Percentiles rank a stretch among this genome's conserved stretches.
Conservation (phyloP, 2,888 invertebrate species). For the Metacarcinus magister region DNA sequence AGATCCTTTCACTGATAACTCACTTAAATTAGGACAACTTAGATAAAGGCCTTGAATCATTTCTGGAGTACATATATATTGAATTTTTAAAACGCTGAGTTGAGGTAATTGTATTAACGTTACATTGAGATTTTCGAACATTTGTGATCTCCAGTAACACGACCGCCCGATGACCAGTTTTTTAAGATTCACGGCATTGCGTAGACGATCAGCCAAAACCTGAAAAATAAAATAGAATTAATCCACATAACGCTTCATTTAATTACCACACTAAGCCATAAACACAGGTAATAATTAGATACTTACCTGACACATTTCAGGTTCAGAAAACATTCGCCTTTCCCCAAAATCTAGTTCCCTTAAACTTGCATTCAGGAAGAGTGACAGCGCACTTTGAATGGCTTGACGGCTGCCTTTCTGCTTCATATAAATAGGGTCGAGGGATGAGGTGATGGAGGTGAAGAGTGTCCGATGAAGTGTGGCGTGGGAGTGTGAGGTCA, state of each 20-base stretch:
- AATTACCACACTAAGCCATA: not conserved
- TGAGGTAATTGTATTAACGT: slow-evolving; percentile 67
- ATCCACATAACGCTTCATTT: not conserved
- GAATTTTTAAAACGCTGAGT: slow-evolving; percentile 73
- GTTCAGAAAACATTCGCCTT: slow-evolving; percentile 78
- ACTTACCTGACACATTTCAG: slow-evolving; percentile 77
- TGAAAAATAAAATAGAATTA: slow-evolving; percentile 56
- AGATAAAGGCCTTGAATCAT: slow-evolving; percentile 74
- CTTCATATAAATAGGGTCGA: slow-evolving; percentile 64
- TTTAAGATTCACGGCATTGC: slow-evolving; percentile 67
- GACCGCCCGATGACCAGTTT: slow-evolving; percentile 78
- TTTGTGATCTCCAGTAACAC: slow-evolving; percentile 79
- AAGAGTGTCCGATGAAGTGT: slow-evolving; percentile 68
- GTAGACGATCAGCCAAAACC: slow-evolving; percentile 74
- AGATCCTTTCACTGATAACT: slow-evolving; percentile 79
- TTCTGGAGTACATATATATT: slow-evolving; percentile 80
- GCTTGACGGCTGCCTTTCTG: slow-evolving; percentile 50
- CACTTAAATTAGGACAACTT: slow-evolving; percentile 76
- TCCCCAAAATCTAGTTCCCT: slow-evolving; percentile 76
- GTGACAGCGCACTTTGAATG: slow-evolving; percentile 57
- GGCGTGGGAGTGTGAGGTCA: slow-evolving; percentile 73
- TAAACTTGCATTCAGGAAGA: slow-evolving; percentile 72
- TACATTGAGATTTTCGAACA: slow-evolving; percentile 67
- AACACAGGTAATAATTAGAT: not conserved
- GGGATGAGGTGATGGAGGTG: not conserved